Evolutionary conservation across 2,113 vertebrate genomes (phyloP), one percentile per base, ranked within the genome.

Genomic region (Lynx canadensis): DNA sequence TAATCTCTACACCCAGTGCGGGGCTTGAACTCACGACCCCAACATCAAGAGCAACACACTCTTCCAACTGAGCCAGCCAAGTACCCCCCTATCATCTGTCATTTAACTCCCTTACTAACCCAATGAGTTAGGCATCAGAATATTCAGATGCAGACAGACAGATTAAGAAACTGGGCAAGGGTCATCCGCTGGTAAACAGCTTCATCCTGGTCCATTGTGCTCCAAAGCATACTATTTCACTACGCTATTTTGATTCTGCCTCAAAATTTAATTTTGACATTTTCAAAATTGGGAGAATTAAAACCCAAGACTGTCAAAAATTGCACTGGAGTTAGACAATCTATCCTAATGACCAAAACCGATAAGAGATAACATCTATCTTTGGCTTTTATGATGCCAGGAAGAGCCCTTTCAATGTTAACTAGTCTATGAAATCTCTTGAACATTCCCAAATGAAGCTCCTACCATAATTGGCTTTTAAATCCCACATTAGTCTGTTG

Each of bases 391-490:
- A 45, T 15, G 27, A 55, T 69, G 31, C 50, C 25, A 81, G 71
- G 52, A 85, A 45, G 80, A 76, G n/a, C 7, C 14, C 36, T 41
- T 80, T 89, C 33, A 36, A 55, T 86, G 31, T 63, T 90, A 66
- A 50, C 5, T 69, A 50, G 88, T n/a, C 48, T 18, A 18, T 68
- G 63, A 60, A 95, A 41, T 94, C n/a, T 95, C 88, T 88, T 33
- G 23, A 80, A 91, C 12, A 73, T 89, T 97, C 50, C 86, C 41
- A 85, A 85, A 38, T 79, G 76, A 88, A 88, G 15, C 18, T 89
- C 29, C 65, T 91, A 45, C 23, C 14, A 31, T 33, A 41, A 14
- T 5, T 79, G 74, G 25, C 68, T 93, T 83, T 88, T 66, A 80
- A 87, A 80, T 63, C 36, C 41, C 83, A 7, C 23, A 7, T 88